phyloP scores from a whole-genome alignment of 2,888 invertebrate genomes.

The Thelaira solivaga region DNA sequence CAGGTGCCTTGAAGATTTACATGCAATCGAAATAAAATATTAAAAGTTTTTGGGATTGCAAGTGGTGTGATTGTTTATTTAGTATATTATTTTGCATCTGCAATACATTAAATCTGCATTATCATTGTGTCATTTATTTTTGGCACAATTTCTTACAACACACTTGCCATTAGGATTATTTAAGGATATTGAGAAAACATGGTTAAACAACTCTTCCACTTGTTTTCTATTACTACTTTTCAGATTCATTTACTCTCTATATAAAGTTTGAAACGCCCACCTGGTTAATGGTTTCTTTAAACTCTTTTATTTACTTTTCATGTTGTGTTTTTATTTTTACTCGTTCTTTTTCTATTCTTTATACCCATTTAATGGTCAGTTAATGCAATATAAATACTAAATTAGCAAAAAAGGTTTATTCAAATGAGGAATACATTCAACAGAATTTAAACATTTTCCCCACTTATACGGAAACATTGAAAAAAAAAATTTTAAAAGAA shows the following conservation, averaged over 20 bases:
- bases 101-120: background rate
- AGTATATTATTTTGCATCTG: constrained; percentile 26
- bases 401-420: too few species aligned
- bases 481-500: too few species aligned
- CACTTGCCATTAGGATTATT: background rate
- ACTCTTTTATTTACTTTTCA: background rate
- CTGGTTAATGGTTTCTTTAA: background rate
- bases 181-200: constrained; percentile 23
- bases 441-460: too few species aligned
- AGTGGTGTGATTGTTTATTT: constrained; percentile 48
- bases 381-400: too few species aligned
- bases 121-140: background rate
- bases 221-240: constrained; percentile 1
- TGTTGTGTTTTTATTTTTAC: too few species aligned
- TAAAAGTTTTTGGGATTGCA: constrained; percentile 46
- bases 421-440: too few species aligned
- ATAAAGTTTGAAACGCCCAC: background rate
- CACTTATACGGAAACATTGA: too few species aligned
- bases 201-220: constrained; percentile 14
- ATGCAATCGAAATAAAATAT: too few species aligned
- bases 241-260: background rate
- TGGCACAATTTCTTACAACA: background rate
- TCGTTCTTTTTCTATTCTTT: too few species aligned
- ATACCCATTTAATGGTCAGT: too few species aligned
- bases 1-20: too few species aligned